Evolutionary conservation across 2,797 vertebrate genomes (phyloP), one percentile per base, ranked within the genome.

Genomic region (Pagetopsis macropterus): DNA sequence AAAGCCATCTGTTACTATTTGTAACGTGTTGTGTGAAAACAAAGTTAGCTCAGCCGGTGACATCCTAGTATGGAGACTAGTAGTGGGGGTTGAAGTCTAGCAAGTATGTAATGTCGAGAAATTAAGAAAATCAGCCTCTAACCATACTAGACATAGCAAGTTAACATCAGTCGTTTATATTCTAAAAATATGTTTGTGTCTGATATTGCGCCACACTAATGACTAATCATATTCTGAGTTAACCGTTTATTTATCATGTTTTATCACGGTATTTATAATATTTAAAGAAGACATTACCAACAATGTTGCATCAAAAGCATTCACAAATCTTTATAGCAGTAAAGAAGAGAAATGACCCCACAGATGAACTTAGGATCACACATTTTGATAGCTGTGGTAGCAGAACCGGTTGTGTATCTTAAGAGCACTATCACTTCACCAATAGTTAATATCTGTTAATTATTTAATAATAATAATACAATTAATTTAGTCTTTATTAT

Each of bases 41-140:
- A 45, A 75, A 72, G 65, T 74, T 81, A 69, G 58, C 76, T 54
- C 63, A 56, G 44, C 49, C 50, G 41, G 37, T 54, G 44, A 67
- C 67, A 41, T 72, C 8, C 60, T 63, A 67, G 14, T 66, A 1
- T 1, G 31, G 31, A 63, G 80, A 31, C 56, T 54, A 48, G 56
- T 45, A 14, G 12, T 43, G 33, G 45, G 23, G 63, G 13, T 40
- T 41, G n/a, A 57, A 54, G 72, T 33, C 45, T 80, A 46, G 43
- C 19, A 10, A 5, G 31, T 3, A 8, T 45, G 3, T 10, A 17
- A 56, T 14, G 31, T 43, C 3, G 1, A 57, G 0, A 23, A 14
- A 49, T 0, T 5, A 46, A 65, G 0, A 0, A n/a, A 21, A 13
- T 17, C 9, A 31, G 1, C 1, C 0, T 31, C 5, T 23, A 15